Percentiles rank a stretch among this genome's conserved stretches.
Conservation (phyloP, 1,140 invertebrate genomes). For the Drosophila ironensis region DNA sequence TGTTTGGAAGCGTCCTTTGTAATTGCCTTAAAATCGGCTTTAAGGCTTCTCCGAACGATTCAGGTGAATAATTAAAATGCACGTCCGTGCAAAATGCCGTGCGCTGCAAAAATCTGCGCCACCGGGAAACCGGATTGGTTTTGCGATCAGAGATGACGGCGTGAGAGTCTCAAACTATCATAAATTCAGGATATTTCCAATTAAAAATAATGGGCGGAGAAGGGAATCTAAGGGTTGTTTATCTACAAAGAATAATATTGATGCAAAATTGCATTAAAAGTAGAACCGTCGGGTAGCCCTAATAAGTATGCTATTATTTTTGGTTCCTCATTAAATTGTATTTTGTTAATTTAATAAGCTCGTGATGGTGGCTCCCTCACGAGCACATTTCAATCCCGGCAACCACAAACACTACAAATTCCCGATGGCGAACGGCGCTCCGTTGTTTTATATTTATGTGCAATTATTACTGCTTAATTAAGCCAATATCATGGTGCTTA, state of each 20-base stretch:
- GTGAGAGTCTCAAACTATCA: not conserved
- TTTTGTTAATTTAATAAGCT: not conserved
- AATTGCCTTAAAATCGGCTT: slow-evolving; percentile 59
- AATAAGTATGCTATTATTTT: not conserved
- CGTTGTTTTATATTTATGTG: slow-evolving; percentile 63
- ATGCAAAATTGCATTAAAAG: no score
- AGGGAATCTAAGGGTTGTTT: no score
- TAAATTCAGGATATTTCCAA: not conserved
- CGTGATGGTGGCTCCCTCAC: slow-evolving; percentile 6
- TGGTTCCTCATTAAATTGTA: not conserved
- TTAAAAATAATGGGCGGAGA: no score
- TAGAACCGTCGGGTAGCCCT: no score
- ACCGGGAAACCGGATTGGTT: not conserved
- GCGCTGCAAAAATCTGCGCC: not conserved
- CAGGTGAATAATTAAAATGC: slow-evolving; percentile 36
- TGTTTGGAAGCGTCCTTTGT: slow-evolving; percentile 32
- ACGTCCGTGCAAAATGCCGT: not conserved
- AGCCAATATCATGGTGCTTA: slow-evolving; percentile 58
- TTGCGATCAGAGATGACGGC: not conserved
- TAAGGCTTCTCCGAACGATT: slow-evolving; percentile 17
- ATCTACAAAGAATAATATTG: no score
- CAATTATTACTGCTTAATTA: slow-evolving; percentile 79
- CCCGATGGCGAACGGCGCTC: slow-evolving; percentile 24
- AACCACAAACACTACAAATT: slow-evolving; percentile 46
- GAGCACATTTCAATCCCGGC: slow-evolving; percentile 1